Percentiles rank a stretch among this genome's conserved stretches.
phyloP scores from a whole-genome alignment of 1,140 invertebrate species.

The Trichoplusia ni region DNA sequence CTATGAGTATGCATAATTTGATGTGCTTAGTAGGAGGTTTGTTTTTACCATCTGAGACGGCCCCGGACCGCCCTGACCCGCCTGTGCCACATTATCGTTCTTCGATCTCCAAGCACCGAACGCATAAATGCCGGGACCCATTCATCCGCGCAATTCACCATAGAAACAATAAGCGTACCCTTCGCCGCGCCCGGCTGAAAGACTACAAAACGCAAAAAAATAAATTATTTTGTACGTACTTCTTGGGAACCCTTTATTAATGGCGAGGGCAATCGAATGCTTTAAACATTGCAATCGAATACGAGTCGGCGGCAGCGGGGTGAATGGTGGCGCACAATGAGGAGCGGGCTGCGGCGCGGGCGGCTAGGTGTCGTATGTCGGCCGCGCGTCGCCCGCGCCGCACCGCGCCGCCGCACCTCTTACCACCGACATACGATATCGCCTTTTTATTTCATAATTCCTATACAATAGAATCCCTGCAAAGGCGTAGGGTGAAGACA shows the following conservation, averaged over 20 bases:
- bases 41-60: constrained; percentile 63
- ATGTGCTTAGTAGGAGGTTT: constrained; percentile 63
- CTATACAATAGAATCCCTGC: constrained; percentile 70
- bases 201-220: constrained; percentile 70
- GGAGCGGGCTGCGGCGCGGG: constrained; percentile 34
- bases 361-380: constrained; percentile 64
- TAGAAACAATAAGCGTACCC: constrained; percentile 77
- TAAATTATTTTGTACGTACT: constrained; percentile 61
- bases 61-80: constrained; percentile 64
- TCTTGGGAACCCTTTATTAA: constrained; percentile 79
- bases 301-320: constrained; percentile 49
- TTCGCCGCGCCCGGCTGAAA: constrained; percentile 66
- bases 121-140: constrained; percentile 64
- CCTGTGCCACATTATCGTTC: constrained; percentile 68
- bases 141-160: constrained; percentile 74
- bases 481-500: constrained; percentile 79
- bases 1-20: neutral
- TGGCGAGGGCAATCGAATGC: constrained; percentile 77
- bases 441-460: constrained; percentile 79
- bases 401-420: constrained; percentile 42
- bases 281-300: constrained; percentile 79
- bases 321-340: constrained; percentile 64
- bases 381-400: constrained; percentile 57
- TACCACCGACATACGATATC: constrained; percentile 71
- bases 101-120: constrained; percentile 65